These are phyloP conservation scores for Leucophora obtusa DNA, from an alignment of 2,888 invertebrate genomes.

Conservation along the genomic window DNA sequence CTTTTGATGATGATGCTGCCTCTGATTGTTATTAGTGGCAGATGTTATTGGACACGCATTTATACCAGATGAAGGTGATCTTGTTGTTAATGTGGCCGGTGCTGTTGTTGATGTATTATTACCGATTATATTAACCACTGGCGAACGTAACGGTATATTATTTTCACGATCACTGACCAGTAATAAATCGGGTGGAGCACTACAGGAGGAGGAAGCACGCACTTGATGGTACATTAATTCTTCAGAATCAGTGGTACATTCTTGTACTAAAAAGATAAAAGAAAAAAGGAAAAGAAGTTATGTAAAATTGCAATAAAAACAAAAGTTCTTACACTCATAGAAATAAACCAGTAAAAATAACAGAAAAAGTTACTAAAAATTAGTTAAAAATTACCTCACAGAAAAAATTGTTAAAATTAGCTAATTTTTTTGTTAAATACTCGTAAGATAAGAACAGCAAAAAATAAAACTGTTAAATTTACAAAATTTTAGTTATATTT, in stretches of 20 bases:
- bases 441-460: too few species aligned
- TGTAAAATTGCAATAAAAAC: not conserved
- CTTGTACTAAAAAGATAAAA: conserved; percentile 80
- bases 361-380: too few species aligned
- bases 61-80: conserved; percentile 62
- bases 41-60: conserved; percentile 57
- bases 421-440: too few species aligned
- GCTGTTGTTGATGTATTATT: conserved; percentile 67
- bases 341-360: too few species aligned
- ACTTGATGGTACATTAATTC: conserved; percentile 82
- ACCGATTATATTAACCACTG: conserved; percentile 76
- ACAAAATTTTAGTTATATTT: too few species aligned
- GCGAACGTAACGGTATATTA: conserved; percentile 75
- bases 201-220: conserved; percentile 82
- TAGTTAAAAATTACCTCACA: too few species aligned
- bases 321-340: not conserved
- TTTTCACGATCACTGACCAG: conserved; percentile 81
- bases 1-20: conserved; percentile 64
- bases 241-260: conserved; percentile 85
- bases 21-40: conserved; percentile 65
- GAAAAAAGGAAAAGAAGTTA: not conserved
- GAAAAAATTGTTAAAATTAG: too few species aligned
- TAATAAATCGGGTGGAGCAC: conserved; percentile 82
- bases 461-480: too few species aligned
- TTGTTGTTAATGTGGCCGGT: conserved; percentile 60